Evolutionary conservation across 2,888 invertebrate species (phyloP).

Genomic region (Ophion ellenae): DNA sequence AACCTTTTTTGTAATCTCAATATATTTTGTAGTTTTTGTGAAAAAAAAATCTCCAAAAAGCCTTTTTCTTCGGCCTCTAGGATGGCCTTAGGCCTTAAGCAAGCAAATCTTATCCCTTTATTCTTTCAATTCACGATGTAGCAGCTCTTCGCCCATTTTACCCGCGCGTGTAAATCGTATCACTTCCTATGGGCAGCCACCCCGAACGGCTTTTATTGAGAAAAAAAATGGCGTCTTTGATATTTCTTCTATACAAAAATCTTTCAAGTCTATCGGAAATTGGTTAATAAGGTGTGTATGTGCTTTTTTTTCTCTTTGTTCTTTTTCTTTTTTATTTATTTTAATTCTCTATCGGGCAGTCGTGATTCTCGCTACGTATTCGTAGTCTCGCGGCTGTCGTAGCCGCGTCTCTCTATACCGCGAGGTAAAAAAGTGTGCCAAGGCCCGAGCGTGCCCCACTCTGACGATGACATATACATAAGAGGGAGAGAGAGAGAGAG

Average conservation of each 20-base stretch:
- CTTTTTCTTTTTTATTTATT: conserved; percentile 1
- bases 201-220: background rate
- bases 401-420: conserved; percentile 64
- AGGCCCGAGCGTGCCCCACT: conserved; percentile 77
- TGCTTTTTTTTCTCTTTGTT: background rate
- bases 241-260: background rate
- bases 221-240: background rate
- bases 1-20: no score
- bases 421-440: conserved; percentile 82
- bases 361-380: conserved; percentile 38
- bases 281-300: background rate
- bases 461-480: conserved; percentile 32
- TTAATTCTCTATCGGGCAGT: conserved; percentile 42
- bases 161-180: no score
- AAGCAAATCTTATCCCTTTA: background rate
- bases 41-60: no score
- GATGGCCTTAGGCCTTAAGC: background rate
- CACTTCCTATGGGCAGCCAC: background rate
- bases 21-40: no score
- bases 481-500: conserved; percentile 1
- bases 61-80: no score
- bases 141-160: background rate
- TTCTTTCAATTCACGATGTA: background rate
- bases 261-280: background rate
- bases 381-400: conserved; percentile 57